phyloP scores from a whole-genome alignment of 2,113 vertebrate genomes.

The Chlorocebus sabaeus region DNA sequence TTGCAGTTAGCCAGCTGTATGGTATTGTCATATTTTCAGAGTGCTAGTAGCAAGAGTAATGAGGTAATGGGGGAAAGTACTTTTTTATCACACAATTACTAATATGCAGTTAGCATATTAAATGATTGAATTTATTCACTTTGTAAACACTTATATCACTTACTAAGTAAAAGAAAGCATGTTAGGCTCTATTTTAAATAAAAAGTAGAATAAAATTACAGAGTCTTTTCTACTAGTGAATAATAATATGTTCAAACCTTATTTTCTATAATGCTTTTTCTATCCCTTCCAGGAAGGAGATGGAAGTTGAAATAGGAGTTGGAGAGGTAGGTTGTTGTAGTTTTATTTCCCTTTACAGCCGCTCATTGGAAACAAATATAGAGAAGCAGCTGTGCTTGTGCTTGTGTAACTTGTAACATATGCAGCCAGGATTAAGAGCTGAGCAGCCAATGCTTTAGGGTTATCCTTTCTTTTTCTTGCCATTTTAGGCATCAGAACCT shows the following conservation, averaged over 20 bases:
- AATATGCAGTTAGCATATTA: neutral
- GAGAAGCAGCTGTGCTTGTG: neutral
- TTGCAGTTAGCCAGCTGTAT: neutral
- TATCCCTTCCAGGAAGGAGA: neutral
- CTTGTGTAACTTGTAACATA: neutral
- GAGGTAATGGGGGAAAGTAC: neutral
- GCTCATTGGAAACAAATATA: neutral
- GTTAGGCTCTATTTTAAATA: neutral
- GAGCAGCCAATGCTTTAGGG: neutral
- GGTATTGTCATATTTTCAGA: neutral
- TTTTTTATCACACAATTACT: slow-evolving; percentile 20
- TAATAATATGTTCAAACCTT: neutral
- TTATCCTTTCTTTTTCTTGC: neutral
- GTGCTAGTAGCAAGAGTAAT: neutral
- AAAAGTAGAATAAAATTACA: neutral
- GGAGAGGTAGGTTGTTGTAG: neutral
- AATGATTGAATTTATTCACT: slow-evolving; percentile 28
- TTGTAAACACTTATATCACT: neutral
- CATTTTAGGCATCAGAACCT: neutral
- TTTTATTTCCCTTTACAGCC: slow-evolving; percentile 1
- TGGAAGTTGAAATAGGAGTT: neutral
- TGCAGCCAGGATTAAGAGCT: neutral
- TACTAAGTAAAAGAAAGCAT: neutral
- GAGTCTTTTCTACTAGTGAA: neutral
- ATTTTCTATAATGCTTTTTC: neutral